Percentiles rank a stretch among this genome's conserved stretches.
Conservation (phyloP, 23 tunicate species). For the Phallusia fumigata region DNA sequence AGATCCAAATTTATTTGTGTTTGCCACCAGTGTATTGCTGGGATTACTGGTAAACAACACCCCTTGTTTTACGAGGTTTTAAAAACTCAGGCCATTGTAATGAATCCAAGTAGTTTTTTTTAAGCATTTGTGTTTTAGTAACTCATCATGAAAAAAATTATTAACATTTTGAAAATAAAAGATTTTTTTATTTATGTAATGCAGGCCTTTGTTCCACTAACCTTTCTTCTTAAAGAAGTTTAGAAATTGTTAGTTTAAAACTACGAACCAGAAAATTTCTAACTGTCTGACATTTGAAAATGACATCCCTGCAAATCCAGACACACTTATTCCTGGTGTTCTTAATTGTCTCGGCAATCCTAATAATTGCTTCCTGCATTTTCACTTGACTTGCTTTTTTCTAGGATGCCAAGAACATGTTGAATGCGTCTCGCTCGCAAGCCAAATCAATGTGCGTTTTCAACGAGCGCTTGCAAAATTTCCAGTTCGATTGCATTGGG, state of each 20-base stretch:
- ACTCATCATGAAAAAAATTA: no score
- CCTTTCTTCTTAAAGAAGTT: no score
- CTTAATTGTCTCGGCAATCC: neutral
- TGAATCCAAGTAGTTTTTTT: neutral
- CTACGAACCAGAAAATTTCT: no score
- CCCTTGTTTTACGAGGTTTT: no score
- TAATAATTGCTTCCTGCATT: neutral
- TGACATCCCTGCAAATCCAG: neutral
- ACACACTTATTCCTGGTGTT: neutral
- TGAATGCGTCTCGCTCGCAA: constrained; percentile 53
- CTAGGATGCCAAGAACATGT: constrained; percentile 83
- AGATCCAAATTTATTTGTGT: no score
- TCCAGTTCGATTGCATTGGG: constrained; percentile 79
- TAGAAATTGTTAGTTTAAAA: no score
- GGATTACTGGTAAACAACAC: no score
- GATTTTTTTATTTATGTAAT: no score
- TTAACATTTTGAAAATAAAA: neutral
- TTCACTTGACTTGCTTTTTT: neutral
- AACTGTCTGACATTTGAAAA: neutral
- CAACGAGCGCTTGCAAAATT: constrained; percentile 55
- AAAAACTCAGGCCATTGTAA: no score
- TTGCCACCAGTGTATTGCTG: no score
- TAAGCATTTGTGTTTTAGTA: no score
- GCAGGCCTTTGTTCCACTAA: no score
- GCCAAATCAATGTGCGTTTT: constrained; percentile 64